Evolutionary conservation across 2,113 vertebrate species (phyloP), one percentile per base, ranked within the genome.

Genomic region (Cheirogaleus medius): DNA sequence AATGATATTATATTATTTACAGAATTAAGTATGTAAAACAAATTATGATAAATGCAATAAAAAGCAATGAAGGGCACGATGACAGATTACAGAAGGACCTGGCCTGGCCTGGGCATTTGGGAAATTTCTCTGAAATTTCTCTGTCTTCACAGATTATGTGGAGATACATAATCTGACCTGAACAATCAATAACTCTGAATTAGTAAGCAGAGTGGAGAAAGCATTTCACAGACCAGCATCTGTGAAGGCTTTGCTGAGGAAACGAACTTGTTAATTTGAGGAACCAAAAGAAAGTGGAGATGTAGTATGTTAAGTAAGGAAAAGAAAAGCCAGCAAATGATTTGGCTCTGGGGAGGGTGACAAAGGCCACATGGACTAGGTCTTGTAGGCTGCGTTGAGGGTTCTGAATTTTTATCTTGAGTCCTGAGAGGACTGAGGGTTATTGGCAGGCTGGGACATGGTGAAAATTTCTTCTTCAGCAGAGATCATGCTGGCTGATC

Each of bases 331-430:
- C 25, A n/a, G 32, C 1, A 0, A 56, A n/a, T 68, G 56, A 69
- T 13, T 42, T 14, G 14, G 58, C n/a, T 14, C 32, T 44, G 27
- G 4, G 32, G 29, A 84, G 54, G 15, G 44, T 2, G 7, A 12
- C 0, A 1, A 32, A 14, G 44, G 10, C 44, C 92, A 20, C 34
- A 23, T 18, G 0, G 3, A 10, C 11, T 32, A 52, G n/a, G 49
- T 44, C 14, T 52, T 21, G 0, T 7, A 21, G 52, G 49, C 29
- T 15, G 9, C 6, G 0, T 1, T 5, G 71, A 34, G 34, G 12
- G 6, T 58, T 94, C 83, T 64, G 47, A 91, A n/a, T 58, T 44
- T 74, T 93, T 77, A 20, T 63, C 44, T 56, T 1, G 1, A 92
- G n/a, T 15, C 15, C 15, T 23, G 34, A 87, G 32, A 37, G 44